Base-by-base conservation (phyloP, 2,113 vertebrate genomes). In the Percina caprodes region DNA sequence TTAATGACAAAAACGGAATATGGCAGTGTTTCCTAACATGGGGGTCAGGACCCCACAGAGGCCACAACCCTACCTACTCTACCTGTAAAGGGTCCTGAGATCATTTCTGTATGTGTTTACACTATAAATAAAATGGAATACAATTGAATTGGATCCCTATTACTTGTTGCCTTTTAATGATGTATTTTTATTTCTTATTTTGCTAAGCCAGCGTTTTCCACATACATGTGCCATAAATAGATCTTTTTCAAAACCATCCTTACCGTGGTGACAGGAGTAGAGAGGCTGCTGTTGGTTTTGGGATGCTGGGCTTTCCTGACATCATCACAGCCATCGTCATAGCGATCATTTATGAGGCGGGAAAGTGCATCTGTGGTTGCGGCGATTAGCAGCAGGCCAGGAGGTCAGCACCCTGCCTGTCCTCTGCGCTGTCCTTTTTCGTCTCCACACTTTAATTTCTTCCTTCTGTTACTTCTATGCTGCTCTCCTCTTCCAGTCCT, bases 301-400 rank as follows among this genome's bases (percentile, higher is more conserved):
- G 73, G 89, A 75, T 62, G 81, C 82, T 77, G 85, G 82, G 69
- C 70, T 83, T 82, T 74, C 83, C 85, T 82, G 82, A 91, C 82
- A 86, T 85, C 86, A 77, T 90, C 89, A 83, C 86, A 89, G 74
- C 51, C 63, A 67, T 69, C 35, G 80, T 86, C 81, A 78, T 55
- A 30, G 86, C 14, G 86, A 91, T 92, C 86, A 87, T 93, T 92
- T 93, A 93, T 93, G 83, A 93, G 90, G 86, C 76, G 73, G 87
- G 88, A 91, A 91, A 89, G 66, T 48, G 72, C 86, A 85, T 92
- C 79, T 81, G 79, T 85, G 81, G 77, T 78, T 88, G 58, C 88
- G 84, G 83, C 72, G 62, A 66, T 74, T 66, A 88, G 90, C 86
- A 84, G 73, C 74, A 26, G 83, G 74, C 63, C 66, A 65, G 85